These are phyloP conservation scores for Acronicta psi DNA, from an alignment of 2,888 invertebrate genomes.

Conservation along the genomic window DNA sequence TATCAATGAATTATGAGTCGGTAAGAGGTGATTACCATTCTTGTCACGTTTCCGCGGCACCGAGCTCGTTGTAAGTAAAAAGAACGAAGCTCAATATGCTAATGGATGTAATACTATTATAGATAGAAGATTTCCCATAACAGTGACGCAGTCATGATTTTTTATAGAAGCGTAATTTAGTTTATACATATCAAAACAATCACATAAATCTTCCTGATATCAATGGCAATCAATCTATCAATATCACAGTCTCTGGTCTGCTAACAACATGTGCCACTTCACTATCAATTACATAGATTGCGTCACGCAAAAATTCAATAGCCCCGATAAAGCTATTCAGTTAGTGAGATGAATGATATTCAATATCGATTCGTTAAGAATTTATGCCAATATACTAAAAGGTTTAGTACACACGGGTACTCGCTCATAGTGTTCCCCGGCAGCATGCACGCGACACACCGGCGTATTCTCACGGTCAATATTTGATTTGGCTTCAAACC, in stretches of 20 bases:
- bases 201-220: background rate
- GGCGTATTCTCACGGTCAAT: conserved; percentile 48
- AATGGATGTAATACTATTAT: background rate
- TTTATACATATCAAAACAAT: background rate
- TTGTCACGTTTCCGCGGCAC: conserved; percentile 5
- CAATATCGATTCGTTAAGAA: conserved; percentile 21
- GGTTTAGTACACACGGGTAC: conserved; percentile 4
- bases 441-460: conserved; percentile 6
- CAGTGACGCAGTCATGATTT: background rate
- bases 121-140: no score
- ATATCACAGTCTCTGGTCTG: background rate
- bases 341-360: conserved; percentile 13
- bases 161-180: background rate
- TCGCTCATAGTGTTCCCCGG: conserved; percentile 1
- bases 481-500: conserved; percentile 60
- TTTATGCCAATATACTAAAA: conserved; percentile 33
- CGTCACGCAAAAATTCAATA: background rate
- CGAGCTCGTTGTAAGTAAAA: conserved; percentile 2
- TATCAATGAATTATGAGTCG: conserved; percentile 6
- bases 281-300: conserved; percentile 6
- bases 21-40: conserved; percentile 8
- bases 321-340: conserved; percentile 8
- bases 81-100: conserved; percentile 6
- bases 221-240: background rate
- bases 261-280: background rate